Evolutionary conservation across 2,888 invertebrate species (phyloP), one percentile per base, ranked within the genome.

Genomic region (Platycnemis pennipes): DNA sequence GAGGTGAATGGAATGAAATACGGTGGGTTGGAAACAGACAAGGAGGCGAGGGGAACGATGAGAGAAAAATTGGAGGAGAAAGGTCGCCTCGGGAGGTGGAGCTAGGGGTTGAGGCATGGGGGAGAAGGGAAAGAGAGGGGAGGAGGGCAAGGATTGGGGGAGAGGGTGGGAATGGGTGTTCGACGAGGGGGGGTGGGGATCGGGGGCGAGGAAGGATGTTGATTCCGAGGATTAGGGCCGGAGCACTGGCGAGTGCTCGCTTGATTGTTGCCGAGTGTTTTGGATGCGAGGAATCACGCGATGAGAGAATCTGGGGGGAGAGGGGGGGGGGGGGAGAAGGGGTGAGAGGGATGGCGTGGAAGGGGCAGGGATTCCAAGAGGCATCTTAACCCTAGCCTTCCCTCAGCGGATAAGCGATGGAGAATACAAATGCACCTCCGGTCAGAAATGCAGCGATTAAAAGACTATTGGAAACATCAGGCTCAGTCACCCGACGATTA

Each of bases 221-320:
- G 22, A 77, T 77, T 77, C 16, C 77, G 77, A 26, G 77, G 77
- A 77, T 77, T 77, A 77, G n/a, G 7, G 37, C 31, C 77, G 37
- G 0, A 11, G n/a, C n/a, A n/a, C 31, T 4, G 3, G 77, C 31
- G 77, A 77, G 77, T 77, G 77, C 77, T 77, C 37, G 77, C 77
- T 77, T 26, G 77, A 77, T 77, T 77, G 31, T 37, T 77, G 77
- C 31, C 77, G 77, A 16, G 77, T 77, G 77, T 77, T 77, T 37
- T 77, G 37, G 77, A 77, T 77, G 22, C 26, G 77, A 26, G 77
- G 37, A 77, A 77, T 77, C 77, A 77, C n/a, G 13, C 77, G 77
- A 77, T 11, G 37, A 77, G 77, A 13, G 77, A 37, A 63, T 63
- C 13, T 16, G n/a, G n/a, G 49, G 26, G 26, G 11, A 37, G 13